Conservation (phyloP, 1,140 invertebrate species). For the Neodiprion fabricii region DNA sequence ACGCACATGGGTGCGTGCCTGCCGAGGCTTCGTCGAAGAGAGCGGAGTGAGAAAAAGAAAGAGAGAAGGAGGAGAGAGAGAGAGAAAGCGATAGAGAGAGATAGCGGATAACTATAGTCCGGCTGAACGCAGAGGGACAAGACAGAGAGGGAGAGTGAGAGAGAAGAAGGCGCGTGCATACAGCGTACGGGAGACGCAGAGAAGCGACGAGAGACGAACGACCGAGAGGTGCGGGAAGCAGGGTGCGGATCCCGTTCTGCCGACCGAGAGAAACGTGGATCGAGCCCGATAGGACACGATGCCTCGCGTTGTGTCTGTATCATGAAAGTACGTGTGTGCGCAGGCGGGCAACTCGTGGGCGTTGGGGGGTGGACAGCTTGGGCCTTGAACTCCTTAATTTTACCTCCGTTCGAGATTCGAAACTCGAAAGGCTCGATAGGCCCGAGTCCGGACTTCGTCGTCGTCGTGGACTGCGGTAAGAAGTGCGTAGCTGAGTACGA, state of each 20-base stretch:
- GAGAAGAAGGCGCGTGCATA: constrained; percentile 9
- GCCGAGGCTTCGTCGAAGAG: constrained; percentile 18
- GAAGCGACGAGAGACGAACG: background rate
- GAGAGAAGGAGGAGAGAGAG: constrained; percentile 10
- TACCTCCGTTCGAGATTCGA: constrained; percentile 6
- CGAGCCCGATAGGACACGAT: constrained; percentile 23
- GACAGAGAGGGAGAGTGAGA: constrained; percentile 21
- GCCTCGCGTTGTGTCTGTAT: constrained; percentile 10
- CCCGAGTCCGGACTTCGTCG: background rate
- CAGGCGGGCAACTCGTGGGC: background rate
- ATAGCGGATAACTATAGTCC: constrained; percentile 29
- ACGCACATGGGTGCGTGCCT: constrained; percentile 4
- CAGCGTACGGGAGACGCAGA: background rate
- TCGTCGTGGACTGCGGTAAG: background rate
- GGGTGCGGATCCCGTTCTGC: background rate
- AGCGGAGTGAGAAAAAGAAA: background rate
- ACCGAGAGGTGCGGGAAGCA: constrained; percentile 1
- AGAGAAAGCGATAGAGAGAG: constrained; percentile 28
- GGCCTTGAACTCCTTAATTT: background rate
- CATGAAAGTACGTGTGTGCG: background rate
- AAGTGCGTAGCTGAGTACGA: background rate
- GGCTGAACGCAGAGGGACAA: constrained; percentile 26
- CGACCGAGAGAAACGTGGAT: constrained; percentile 26
- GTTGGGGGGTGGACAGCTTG: background rate
- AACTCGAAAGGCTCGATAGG: background rate